phyloP scores from a whole-genome alignment of 2,113 vertebrate genomes.

The Nothoprocta pentlandii region DNA sequence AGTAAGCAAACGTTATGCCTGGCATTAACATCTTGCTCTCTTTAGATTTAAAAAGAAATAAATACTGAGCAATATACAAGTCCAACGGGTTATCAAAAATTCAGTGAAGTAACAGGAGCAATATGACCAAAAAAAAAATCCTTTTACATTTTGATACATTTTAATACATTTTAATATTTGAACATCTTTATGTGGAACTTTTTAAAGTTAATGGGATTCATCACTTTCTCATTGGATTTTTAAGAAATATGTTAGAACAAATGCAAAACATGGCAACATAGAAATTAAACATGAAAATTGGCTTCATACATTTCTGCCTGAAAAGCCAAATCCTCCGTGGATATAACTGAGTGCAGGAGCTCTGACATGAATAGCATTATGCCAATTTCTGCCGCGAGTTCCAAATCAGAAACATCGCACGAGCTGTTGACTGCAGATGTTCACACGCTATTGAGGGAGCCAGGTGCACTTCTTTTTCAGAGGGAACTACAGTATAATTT shows the following conservation, averaged over 20 bases:
- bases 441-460: neutral
- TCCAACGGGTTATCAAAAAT: neutral
- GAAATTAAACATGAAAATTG: neutral
- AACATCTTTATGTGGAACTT: neutral
- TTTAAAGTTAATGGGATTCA: neutral
- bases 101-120: neutral
- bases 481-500: neutral
- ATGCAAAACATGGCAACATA: neutral
- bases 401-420: neutral
- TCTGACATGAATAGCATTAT: neutral
- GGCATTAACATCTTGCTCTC: neutral
- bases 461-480: neutral
- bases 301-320: neutral
- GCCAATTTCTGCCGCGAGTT: neutral
- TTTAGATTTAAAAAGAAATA: conserved; percentile 1
- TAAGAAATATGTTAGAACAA: neutral
- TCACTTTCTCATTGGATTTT: neutral
- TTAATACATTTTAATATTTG: neutral
- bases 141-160: neutral
- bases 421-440: neutral
- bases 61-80: neutral
- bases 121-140: neutral
- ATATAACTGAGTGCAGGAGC: neutral
- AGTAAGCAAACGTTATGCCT: neutral
- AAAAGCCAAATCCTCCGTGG: neutral